phyloP scores from a whole-genome alignment of 2,888 invertebrate species.

The Ernsta delagoae region DNA sequence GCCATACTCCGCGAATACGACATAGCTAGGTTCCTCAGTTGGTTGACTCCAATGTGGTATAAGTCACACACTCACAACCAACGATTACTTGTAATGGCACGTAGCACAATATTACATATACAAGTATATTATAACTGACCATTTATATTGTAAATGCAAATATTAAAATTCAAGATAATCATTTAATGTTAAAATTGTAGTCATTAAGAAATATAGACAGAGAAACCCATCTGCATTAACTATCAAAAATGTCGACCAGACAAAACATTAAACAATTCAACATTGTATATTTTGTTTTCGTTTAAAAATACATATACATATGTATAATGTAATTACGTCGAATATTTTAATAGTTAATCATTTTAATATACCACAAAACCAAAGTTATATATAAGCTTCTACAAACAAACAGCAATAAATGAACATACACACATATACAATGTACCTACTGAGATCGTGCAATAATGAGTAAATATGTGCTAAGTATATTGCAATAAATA shows the following conservation, averaged over 20 bases:
- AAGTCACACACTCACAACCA: neutral
- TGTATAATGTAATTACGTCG: neutral
- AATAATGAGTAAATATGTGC: conserved; percentile 62
- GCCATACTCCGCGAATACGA: conserved; percentile 4
- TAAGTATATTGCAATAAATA: conserved; percentile 48
- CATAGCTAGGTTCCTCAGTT: conserved; percentile 1
- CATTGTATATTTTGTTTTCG: neutral
- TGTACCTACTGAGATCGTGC: conserved; percentile 83
- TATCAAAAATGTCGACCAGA: neutral
- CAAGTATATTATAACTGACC: conserved; percentile 1
- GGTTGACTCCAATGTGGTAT: neutral
- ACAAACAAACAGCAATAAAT: conserved; percentile 17
- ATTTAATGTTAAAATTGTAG: conserved; percentile 6
- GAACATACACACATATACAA: conserved; percentile 31
- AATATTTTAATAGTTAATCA: neutral
- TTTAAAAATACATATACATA: neutral
- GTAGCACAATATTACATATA: too few relatives aligned
- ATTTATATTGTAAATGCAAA: conserved; percentile 32
- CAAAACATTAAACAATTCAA: neutral
- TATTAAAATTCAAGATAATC: conserved; percentile 17
- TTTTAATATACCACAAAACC: neutral
- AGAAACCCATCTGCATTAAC: neutral
- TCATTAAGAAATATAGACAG: neutral
- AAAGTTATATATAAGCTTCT: conserved; percentile 8
- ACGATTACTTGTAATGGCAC: conserved; percentile 1